Evolutionary conservation across 2,888 invertebrate species (phyloP).

Genomic region (Baronia brevicornis): DNA sequence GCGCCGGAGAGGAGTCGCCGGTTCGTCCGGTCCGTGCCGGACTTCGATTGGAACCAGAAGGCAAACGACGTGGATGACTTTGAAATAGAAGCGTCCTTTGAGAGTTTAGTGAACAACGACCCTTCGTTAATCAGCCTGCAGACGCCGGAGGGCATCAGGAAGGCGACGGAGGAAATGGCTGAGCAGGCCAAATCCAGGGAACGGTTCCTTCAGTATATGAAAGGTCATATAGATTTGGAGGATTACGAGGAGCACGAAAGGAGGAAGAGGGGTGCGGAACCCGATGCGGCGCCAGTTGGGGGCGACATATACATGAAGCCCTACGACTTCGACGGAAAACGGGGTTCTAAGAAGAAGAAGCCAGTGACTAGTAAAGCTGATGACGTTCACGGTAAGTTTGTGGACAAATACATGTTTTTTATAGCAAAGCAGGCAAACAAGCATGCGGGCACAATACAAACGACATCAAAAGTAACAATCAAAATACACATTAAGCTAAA

Average conservation of each 20-base stretch:
- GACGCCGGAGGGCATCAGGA: slow-evolving; percentile 45
- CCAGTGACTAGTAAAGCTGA: slow-evolving; percentile 43
- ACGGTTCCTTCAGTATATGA: slow-evolving; percentile 54
- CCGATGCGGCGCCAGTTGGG: slow-evolving; percentile 46
- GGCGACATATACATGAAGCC: slow-evolving; percentile 74
- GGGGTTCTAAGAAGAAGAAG: slow-evolving; percentile 61
- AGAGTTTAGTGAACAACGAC: slow-evolving; percentile 53
- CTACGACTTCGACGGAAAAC: slow-evolving; percentile 75
- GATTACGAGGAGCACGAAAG: slow-evolving; percentile 53
- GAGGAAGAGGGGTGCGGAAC: slow-evolving; percentile 51
- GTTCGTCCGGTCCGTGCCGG: slow-evolving; percentile 43
- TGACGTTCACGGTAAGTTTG: slow-evolving; percentile 51
- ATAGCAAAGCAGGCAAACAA: too few species aligned
- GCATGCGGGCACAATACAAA: too few species aligned
- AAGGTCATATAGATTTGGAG: slow-evolving; percentile 42
- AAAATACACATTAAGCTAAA: too few species aligned
- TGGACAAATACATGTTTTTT: too few species aligned
- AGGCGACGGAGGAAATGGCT: slow-evolving; percentile 43
- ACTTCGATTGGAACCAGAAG: slow-evolving; percentile 54
- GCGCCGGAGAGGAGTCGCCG: slow-evolving; percentile 48
- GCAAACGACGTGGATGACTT: slow-evolving; percentile 59
- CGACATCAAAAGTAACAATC: too few species aligned
- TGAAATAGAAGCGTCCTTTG: slow-evolving; percentile 65
- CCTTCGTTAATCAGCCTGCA: slow-evolving; percentile 39
- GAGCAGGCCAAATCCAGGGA: slow-evolving; percentile 49